These are phyloP conservation scores for Chloroceryle inda DNA, from an alignment of 2,797 vertebrate genomes.

Conservation along the genomic window DNA sequence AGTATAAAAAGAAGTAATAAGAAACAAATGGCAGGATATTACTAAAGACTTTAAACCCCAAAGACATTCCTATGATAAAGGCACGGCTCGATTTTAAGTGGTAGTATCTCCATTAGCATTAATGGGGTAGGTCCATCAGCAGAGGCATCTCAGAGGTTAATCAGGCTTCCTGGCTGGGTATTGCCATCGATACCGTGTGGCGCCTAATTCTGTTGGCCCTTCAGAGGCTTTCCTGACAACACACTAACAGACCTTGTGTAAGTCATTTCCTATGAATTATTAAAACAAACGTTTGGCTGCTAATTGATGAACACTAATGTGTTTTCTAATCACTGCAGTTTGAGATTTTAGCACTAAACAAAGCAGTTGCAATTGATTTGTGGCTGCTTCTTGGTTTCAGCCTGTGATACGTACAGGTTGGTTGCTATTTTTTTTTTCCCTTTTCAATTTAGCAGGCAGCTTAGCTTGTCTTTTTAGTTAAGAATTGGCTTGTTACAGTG, in stretches of 20 bases:
- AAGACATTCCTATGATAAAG: constrained; percentile 74
- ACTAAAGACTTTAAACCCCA: constrained; percentile 71
- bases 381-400: constrained; percentile 79
- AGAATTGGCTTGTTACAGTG: constrained; percentile 69
- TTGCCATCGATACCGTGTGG: constrained; percentile 93
- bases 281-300: constrained; percentile 94
- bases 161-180: constrained; percentile 93
- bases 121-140: constrained; percentile 81
- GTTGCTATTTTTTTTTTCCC: constrained; percentile 43
- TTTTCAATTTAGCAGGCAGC: constrained; percentile 76
- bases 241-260: constrained; percentile 89
- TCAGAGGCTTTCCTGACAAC: constrained; percentile 88
- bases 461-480: constrained; percentile 77
- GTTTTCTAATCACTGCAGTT: constrained; percentile 99
- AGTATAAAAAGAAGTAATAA: constrained; percentile 67
- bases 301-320: constrained; percentile 99
- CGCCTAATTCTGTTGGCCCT: constrained; percentile 94
- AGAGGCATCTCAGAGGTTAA: constrained; percentile 93
- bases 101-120: constrained; percentile 82
- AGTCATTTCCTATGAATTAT: constrained; percentile 96
- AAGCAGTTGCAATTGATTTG: constrained; percentile 96
- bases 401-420: constrained; percentile 41
- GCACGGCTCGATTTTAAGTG: constrained; percentile 67
- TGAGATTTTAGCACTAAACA: constrained; percentile 97
- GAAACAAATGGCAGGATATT: constrained; percentile 74